Evolutionary conservation across 2,888 invertebrate genomes (phyloP), one percentile per base, ranked within the genome.

Genomic region (Acanthococcus lagerstroemiae): DNA sequence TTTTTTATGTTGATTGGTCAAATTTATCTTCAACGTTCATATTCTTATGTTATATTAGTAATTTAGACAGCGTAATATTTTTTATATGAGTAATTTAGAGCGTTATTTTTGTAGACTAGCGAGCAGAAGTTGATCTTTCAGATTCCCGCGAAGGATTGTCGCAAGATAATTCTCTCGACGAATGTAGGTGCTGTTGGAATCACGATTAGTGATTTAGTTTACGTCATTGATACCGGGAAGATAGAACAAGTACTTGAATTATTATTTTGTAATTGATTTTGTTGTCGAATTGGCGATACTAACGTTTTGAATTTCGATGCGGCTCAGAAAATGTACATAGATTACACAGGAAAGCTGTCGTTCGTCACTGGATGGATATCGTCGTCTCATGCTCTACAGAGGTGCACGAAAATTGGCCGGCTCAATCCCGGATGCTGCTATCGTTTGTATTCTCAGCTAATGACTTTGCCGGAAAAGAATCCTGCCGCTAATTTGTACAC

Each of bases 171-270:
- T 45, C 79, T 97, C 15, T 86, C 95, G 0, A 97, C 96, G 0
- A 95, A 95, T 74, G 93, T 97, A 65, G 94, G 95, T 0, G 96
- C 97, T 77, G 95, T 95, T 0, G 93, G 93, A 63, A 85, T 97
- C 25, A 96, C 96, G 0, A 92, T 97, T 69, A 89, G 93, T 71
- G 95, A 96, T 78, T 88, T 96, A 1, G 86, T 90, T 0, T 95
- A 87, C 75, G 95, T 96, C 0, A 85, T 96, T 44, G 94, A 96
- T 74, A 84, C 86, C 1, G 95, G 95, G 1, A 91, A 90, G 75
- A 88, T 90, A 1, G 94, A 94, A 75, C 90, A 92, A 76, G 80
- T 80, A 71, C n/a, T n/a, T n/a, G n/a, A n/a, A n/a, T n/a, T n/a
- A n/a, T n/a, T n/a, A n/a, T n/a, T n/a, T n/a, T n/a, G n/a, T n/a